phyloP scores from a whole-genome alignment of 2,797 vertebrate species.

The Tangara arthus region DNA sequence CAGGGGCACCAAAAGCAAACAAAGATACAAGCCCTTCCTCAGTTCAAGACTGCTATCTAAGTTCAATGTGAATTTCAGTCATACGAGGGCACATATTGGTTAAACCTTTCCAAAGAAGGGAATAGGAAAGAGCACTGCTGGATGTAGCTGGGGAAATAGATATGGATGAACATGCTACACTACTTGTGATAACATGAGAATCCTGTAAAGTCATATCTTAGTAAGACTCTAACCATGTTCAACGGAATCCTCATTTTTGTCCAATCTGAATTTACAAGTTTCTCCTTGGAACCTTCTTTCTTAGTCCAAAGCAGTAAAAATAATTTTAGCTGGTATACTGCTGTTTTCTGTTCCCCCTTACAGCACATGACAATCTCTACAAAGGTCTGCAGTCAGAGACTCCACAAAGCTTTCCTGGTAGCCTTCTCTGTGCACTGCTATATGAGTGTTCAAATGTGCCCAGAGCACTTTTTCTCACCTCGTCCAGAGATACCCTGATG shows the following conservation, averaged over 20 bases:
- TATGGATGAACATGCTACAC: not conserved
- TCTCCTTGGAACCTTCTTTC: not conserved
- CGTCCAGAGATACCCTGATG: conserved; percentile 83
- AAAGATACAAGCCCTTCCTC: not conserved
- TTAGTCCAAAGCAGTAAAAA: not conserved
- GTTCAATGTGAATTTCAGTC: not conserved
- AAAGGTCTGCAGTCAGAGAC: not conserved
- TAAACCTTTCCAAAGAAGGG: not conserved
- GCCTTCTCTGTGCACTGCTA: not conserved
- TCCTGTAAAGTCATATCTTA: not conserved
- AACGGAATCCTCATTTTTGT: not conserved
- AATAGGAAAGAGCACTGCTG: not conserved
- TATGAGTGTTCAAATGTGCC: accelerated
- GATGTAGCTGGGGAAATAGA: not conserved
- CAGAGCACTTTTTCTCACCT: conserved; percentile 74
- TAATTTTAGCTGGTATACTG: not conserved
- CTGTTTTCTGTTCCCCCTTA: not conserved
- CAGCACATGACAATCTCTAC: not conserved
- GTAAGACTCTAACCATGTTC: not conserved
- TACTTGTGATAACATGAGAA: not conserved
- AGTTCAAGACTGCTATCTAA: not conserved
- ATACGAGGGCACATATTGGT: not conserved
- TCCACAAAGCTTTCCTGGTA: not conserved
- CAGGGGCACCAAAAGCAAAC: not conserved
- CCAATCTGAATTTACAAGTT: not conserved